Percentiles rank a stretch among this genome's conserved stretches.
Evolutionary conservation across 2,888 invertebrate genomes (phyloP).

Genomic region (Nephrocerus scutellatus): DNA sequence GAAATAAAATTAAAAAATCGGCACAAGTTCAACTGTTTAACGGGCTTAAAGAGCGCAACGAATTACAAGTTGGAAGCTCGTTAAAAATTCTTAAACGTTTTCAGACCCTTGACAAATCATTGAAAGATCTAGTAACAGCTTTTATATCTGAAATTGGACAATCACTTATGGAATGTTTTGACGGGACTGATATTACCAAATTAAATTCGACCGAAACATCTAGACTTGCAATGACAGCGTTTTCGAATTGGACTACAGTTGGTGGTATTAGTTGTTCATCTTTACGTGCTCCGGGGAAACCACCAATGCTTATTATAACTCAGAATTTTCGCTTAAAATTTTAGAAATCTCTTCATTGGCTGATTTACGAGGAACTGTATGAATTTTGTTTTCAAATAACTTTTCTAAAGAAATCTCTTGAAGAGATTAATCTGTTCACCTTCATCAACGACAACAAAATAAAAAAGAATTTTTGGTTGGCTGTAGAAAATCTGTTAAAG

Average conservation of each 20-base stretch:
- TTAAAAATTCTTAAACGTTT: slow-evolving; percentile 51
- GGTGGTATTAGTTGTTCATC: slow-evolving; percentile 35
- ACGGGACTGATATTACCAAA: slow-evolving; percentile 48
- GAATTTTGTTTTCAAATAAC: slow-evolving; percentile 60
- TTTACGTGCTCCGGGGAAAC: slow-evolving; percentile 49
- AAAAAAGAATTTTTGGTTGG: slow-evolving; percentile 52
- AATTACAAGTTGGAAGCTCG: slow-evolving; percentile 57
- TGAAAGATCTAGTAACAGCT: slow-evolving; percentile 43
- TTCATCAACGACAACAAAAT: slow-evolving; percentile 36
- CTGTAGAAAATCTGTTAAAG: slow-evolving; percentile 48
- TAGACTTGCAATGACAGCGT: slow-evolving; percentile 29
- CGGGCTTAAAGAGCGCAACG: slow-evolving; percentile 70
- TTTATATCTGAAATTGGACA: slow-evolving; percentile 44
- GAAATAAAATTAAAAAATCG: slow-evolving; percentile 68
- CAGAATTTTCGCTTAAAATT: slow-evolving; percentile 57
- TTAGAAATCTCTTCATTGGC: slow-evolving; percentile 83
- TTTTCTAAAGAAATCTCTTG: slow-evolving; percentile 43
- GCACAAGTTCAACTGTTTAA: slow-evolving; percentile 74
- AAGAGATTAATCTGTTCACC: slow-evolving; percentile 37
- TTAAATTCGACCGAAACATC: slow-evolving; percentile 48
- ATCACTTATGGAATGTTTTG: slow-evolving; percentile 45
- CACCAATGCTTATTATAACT: slow-evolving; percentile 50
- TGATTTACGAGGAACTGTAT: slow-evolving; percentile 70
- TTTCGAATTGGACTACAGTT: slow-evolving; percentile 23
- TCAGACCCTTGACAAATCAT: slow-evolving; percentile 39